Percentiles rank a stretch among this genome's conserved stretches.
These are phyloP conservation scores for Sebastes flavidus DNA, from an alignment of 2,797 vertebrate species.

Conservation along the genomic window DNA sequence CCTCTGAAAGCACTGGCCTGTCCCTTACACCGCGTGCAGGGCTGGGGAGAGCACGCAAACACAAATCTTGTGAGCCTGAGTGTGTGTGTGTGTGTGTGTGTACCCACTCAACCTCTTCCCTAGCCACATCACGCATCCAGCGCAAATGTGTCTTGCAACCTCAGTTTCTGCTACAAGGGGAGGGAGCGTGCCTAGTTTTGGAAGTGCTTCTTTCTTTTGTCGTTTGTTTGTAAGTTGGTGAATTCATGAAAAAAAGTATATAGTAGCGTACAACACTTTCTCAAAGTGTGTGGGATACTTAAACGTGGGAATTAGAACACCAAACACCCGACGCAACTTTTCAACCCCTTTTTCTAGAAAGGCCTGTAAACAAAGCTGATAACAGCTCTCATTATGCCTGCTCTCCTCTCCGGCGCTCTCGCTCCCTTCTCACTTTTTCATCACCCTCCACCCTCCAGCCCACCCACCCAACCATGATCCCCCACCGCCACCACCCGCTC, in stretches of 20 bases:
- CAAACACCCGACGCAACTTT: conserved; percentile 27
- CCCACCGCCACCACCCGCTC: conserved; percentile 5
- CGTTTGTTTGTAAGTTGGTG: background rate
- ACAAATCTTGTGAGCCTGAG: conserved; percentile 21
- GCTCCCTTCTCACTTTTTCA: conserved; percentile 50
- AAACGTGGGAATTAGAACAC: background rate
- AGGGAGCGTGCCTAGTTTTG: background rate
- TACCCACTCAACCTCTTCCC: conserved; percentile 46
- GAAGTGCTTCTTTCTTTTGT: background rate
- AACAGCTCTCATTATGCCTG: conserved; percentile 58
- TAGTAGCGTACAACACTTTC: background rate
- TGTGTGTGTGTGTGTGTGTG: conserved; percentile 15
- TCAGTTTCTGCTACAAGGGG: conserved; percentile 17
- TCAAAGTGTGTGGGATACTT: background rate
- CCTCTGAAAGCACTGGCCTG: conserved; percentile 81
- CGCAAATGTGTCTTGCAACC: conserved; percentile 37
- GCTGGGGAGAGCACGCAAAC: conserved; percentile 68
- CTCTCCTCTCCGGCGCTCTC: conserved; percentile 32
- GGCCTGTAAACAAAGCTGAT: conserved; percentile 64
- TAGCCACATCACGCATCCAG: conserved; percentile 42
- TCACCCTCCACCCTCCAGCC: conserved; percentile 16
- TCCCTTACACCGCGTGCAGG: conserved; percentile 67
- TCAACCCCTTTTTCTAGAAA: conserved; percentile 17
- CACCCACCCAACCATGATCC: conserved; percentile 42
- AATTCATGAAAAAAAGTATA: background rate